Evolutionary conservation across 2,797 vertebrate genomes (phyloP), one percentile per base, ranked within the genome.

Genomic region (Notolepis coatsorum): DNA sequence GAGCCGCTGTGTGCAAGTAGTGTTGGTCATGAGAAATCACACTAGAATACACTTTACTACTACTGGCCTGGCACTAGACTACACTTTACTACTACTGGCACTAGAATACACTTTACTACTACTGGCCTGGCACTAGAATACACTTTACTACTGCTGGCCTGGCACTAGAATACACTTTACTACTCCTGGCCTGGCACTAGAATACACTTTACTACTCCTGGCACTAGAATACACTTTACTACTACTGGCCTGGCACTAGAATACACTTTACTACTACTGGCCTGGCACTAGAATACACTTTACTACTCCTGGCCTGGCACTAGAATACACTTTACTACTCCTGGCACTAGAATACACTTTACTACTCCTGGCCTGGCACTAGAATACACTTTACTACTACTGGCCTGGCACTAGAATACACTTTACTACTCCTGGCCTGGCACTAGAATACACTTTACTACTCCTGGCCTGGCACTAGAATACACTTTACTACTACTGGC

Each of bases 1-100:
- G 64, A 61, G 68, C 63, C 65, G 71, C 67, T 71, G 67, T 67
- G 79, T 74, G 77, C 54, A 75, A 70, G 74, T 69, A 37, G 47
- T 73, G 76, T 91, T 89, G 88, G 82, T 88, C 88, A 91, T 80
- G 60, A 79, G 47, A 85, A 85, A 87, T 89, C 79, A 75, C 80
- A 88, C 88, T 85, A 84, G 73, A 81, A 63, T 68, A 73, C 79
- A 78, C 61, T 80, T 71, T 68, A 12, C 18, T 15, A 66, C 35
- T 43, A 39, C 47, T 23, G 55, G 49, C 65, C 69, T 54, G n/a
- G n/a, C 80, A 88, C 88, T 85, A 84, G 73, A 81, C 61, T 68
- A 73, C 79, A 78, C 61, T 80, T 71, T 68, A 12, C 18, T 15
- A 66, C 35, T 43, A 39, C 47, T 23, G 55, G 49, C 80, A 88